Conservation (phyloP, 2,797 vertebrate species). For the Eulemur rubriventer region DNA sequence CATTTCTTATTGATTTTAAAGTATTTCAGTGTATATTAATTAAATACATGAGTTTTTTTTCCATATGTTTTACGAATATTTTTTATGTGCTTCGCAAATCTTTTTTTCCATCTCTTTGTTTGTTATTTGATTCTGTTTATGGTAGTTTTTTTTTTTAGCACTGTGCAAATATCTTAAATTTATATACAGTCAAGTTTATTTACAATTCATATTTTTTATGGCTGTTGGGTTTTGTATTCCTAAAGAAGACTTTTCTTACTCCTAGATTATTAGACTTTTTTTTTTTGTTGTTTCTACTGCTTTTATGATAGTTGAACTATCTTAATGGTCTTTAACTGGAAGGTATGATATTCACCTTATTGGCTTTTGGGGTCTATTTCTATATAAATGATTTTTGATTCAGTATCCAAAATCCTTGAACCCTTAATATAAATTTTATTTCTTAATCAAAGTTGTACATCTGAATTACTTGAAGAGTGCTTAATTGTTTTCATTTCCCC, state of each 20-base stretch:
- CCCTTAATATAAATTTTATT: neutral
- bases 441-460: neutral
- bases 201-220: slow-evolving; percentile 43
- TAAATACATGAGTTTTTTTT: neutral
- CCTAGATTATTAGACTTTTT: neutral
- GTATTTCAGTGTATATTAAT: slow-evolving; percentile 5
- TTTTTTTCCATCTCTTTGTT: neutral
- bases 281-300: neutral
- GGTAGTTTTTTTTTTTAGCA: neutral
- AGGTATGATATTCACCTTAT: neutral
- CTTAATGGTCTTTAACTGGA: neutral
- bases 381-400: neutral
- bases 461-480: neutral
- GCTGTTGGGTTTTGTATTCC: neutral
- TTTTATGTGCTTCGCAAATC: neutral
- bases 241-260: slow-evolving; percentile 19
- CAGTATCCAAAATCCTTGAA: neutral
- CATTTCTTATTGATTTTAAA: slow-evolving; percentile 32
- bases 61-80: neutral
- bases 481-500: neutral
- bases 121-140: slow-evolving; percentile 20
- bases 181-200: neutral
- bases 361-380: neutral
- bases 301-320: neutral
- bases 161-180: neutral